These are phyloP conservation scores for Polyodon spathula DNA, from an alignment of 2,113 vertebrate genomes.

Conservation along the genomic window DNA sequence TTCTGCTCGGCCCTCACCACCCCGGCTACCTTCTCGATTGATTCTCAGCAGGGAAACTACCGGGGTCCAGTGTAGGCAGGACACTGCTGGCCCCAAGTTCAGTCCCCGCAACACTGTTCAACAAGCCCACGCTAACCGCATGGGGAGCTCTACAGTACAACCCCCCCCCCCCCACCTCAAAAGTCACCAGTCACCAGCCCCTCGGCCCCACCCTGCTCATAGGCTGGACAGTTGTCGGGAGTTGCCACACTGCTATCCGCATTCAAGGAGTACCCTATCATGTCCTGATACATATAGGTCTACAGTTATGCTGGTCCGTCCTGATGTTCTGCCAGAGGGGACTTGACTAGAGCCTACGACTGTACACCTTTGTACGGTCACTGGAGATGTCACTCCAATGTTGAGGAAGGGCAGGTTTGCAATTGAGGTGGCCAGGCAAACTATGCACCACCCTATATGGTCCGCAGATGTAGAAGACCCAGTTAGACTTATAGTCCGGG, in stretches of 20 bases:
- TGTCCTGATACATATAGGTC: not conserved
- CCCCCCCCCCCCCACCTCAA: too few relatives aligned
- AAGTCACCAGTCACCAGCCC: not conserved
- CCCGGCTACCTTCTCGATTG: not conserved
- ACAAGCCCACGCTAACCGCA: too few relatives aligned
- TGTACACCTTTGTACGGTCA: not conserved
- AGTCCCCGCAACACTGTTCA: not conserved
- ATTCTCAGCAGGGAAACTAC: not conserved
- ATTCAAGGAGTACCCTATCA: not conserved
- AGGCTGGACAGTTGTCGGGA: not conserved
- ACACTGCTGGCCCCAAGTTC: too few relatives aligned
- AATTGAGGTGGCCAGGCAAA: not conserved
- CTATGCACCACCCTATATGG: not conserved
- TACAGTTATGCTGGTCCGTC: not conserved
- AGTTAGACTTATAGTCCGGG: not conserved
- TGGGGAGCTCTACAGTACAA: too few relatives aligned
- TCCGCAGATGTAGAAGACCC: not conserved
- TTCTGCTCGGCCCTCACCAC: not conserved
- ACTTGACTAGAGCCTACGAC: not conserved
- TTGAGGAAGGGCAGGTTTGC: not conserved
- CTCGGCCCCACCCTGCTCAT: not conserved
- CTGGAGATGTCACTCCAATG: not conserved
- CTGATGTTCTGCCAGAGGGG: not conserved
- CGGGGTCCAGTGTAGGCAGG: too few relatives aligned
- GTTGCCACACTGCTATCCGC: not conserved